These are phyloP conservation scores for Grapholita molesta DNA, from an alignment of 1,140 invertebrate species.

Conservation along the genomic window DNA sequence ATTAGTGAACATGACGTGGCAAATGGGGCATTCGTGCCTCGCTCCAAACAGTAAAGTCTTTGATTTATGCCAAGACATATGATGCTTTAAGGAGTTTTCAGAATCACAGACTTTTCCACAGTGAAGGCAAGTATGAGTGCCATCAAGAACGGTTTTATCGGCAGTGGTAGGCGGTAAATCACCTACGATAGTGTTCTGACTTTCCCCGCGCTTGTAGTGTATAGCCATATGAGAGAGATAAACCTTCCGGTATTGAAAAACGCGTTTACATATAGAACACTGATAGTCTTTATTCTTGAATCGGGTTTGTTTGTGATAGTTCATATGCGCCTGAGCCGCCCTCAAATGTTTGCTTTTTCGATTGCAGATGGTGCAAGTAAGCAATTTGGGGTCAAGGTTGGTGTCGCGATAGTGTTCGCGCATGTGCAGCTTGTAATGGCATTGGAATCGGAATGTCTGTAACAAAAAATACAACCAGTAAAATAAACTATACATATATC, in stretches of 20 bases:
- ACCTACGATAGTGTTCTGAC: conserved; percentile 55
- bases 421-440: conserved; percentile 72
- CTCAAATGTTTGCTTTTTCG: conserved; percentile 68
- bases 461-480: conserved; percentile 27
- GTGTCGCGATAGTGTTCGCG: conserved; percentile 65
- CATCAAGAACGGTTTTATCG: conserved; percentile 41
- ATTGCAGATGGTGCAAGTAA: conserved; percentile 66
- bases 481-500: too few relatives aligned
- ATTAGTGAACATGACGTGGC: conserved; percentile 65
- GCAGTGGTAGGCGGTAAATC: conserved; percentile 32
- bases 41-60: conserved; percentile 55
- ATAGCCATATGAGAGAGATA: conserved; percentile 71
- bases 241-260: conserved; percentile 62
- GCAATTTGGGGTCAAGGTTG: conserved; percentile 56
- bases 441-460: conserved; percentile 67
- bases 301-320: conserved; percentile 70
- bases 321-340: conserved; percentile 70
- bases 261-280: conserved; percentile 68
- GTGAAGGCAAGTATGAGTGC: conserved; percentile 55
- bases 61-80: conserved; percentile 68
- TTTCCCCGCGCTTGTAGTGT: conserved; percentile 62
- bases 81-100: conserved; percentile 62
- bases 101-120: conserved; percentile 71
- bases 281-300: conserved; percentile 69
- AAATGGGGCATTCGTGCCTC: conserved; percentile 62